Evolutionary conservation across 2,113 vertebrate species (phyloP).

Genomic region (Scomber scombrus): DNA sequence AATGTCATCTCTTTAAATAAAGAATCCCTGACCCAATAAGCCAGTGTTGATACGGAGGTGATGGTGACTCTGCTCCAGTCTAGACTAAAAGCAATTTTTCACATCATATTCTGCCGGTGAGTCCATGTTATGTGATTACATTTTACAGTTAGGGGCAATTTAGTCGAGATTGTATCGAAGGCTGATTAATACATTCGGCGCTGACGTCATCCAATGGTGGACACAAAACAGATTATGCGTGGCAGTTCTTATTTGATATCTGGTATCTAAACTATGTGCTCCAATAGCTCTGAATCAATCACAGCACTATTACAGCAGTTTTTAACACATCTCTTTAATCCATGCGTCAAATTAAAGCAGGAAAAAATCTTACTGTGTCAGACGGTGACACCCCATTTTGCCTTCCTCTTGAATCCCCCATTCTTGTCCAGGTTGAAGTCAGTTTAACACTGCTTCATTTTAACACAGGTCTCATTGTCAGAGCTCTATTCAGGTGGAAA

Average conservation of each 20-base stretch:
- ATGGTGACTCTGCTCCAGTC: constrained; percentile 23
- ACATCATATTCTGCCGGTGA: constrained; percentile 31
- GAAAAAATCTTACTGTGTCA: constrained; percentile 18
- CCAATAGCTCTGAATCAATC: background rate
- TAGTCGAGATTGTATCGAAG: background rate
- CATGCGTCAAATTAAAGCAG: constrained; percentile 27
- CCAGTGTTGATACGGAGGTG: constrained; percentile 37
- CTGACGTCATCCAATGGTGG: background rate
- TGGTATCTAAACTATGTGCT: background rate
- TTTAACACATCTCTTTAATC: background rate
- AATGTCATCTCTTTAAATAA: constrained; percentile 70
- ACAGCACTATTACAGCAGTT: too few species aligned
- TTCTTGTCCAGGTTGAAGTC: constrained; percentile 48
- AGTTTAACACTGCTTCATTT: constrained; percentile 58
- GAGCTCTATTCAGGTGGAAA: constrained; percentile 47
- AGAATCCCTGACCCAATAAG: constrained; percentile 52
- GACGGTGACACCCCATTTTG: background rate
- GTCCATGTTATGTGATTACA: constrained; percentile 7
- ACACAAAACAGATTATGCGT: background rate
- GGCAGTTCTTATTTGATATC: background rate
- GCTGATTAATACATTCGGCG: constrained; percentile 12
- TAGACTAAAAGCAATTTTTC: constrained; percentile 23
- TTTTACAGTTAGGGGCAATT: constrained; percentile 14
- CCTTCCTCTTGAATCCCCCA: constrained; percentile 33
- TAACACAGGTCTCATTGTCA: constrained; percentile 38